Evolutionary conservation across 2,797 vertebrate species (phyloP), one percentile per base, ranked within the genome.

Genomic region (Gymnothorax reevesii): DNA sequence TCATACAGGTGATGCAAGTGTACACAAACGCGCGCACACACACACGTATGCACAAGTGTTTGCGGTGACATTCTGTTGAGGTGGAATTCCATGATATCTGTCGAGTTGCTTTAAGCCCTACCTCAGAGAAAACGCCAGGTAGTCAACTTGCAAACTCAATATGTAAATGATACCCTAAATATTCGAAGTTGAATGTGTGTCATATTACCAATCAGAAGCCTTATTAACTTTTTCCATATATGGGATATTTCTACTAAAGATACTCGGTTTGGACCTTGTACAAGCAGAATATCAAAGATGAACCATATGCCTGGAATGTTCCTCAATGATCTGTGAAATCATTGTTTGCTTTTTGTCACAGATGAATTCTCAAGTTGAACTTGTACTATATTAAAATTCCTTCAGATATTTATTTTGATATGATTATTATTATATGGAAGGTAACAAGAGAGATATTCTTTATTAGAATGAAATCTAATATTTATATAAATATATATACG

Each of bases 161-260:
- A 88, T 60, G 25, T 83, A 60, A 83, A 73, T 79, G 73, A 94
- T 90, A 92, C 95, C 75, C 15, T 54, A 7, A 95, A 89, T 96
- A 96, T 96, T 96, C 93, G 90, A 90, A 94, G 94, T 92, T 95
- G 94, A 95, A 95, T 95, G 94, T 95, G 94, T 95, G 94, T 93
- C 89, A 57, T 90, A 91, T 89, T 93, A 94, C 94, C 94, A 92
- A 95, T 95, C 95, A 95, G 95, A 96, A 96, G 95, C 96, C 96
- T 97, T 97, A 97, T 93, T 93, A 90, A 91, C 89, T 88, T 82
- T 82, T 93, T 84, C 92, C 91, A 83, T 1, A 42, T 42, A 42
- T 87, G 89, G 88, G 90, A 88, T 93, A 92, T 90, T 90, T 90
- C 88, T 83, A 88, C 92, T 93, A 92, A 92, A 92, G 93, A 92